phyloP scores from a whole-genome alignment of 2,888 invertebrate genomes.

The Mythimna albipuncta region DNA sequence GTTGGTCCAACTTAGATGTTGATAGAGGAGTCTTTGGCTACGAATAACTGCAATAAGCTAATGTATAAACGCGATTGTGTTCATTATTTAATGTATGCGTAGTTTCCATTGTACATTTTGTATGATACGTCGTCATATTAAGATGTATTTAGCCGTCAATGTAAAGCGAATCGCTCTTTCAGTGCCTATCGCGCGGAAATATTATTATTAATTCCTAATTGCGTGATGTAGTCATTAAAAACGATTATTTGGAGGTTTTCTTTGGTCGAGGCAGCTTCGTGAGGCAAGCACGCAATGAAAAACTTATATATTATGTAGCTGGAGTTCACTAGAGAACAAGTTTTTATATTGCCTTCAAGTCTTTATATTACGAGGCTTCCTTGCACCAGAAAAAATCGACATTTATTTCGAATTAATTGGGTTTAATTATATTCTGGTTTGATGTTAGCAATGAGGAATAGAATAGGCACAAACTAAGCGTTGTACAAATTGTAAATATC shows the following conservation, averaged over 20 bases:
- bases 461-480: conserved; percentile 63
- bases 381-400: conserved; percentile 22
- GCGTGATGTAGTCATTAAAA: conserved; percentile 56
- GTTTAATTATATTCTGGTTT: conserved; percentile 51
- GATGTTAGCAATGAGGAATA: conserved; percentile 47
- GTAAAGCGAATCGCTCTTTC: conserved; percentile 61
- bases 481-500: conserved; percentile 84
- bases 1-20: conserved; percentile 53
- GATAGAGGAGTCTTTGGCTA: conserved; percentile 57
- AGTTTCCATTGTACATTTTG: conserved; percentile 81
- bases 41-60: conserved; percentile 74
- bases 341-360: not conserved
- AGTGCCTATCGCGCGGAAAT: conserved; percentile 68
- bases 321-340: conserved; percentile 7
- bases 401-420: conserved; percentile 35
- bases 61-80: conserved; percentile 80
- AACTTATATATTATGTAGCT: conserved; percentile 6
- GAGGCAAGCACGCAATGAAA: conserved; percentile 8
- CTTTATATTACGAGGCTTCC: conserved; percentile 19
- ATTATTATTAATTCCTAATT: conserved; percentile 55
- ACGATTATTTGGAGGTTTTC: conserved; percentile 43
- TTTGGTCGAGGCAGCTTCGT: conserved; percentile 35
- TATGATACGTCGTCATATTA: conserved; percentile 71
- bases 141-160: conserved; percentile 60
- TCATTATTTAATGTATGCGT: conserved; percentile 83